Evolutionary conservation across 2,113 vertebrate species (phyloP), one percentile per base, ranked within the genome.

Genomic region (Bubo blakistoni): DNA sequence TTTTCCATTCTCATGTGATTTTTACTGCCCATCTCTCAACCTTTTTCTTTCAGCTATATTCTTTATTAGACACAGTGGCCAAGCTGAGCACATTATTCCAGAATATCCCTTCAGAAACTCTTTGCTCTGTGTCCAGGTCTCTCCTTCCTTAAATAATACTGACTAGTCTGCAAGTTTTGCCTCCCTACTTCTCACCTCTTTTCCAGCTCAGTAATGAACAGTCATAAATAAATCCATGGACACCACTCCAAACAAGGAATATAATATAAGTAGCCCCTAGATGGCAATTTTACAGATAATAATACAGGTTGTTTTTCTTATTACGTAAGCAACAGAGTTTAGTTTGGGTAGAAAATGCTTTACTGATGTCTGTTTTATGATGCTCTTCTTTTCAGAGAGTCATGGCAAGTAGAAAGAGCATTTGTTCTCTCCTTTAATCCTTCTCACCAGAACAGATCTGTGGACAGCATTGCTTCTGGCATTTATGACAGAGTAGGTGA

Each of bases 131-230:
- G 36, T 95, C 92, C 84, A 82, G 61, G 34, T 87, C 44, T 90
- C 74, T 81, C 36, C 18, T 87, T 85, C 65, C 52, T 96, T 89
- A 91, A 96, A 87, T 76, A 92, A 69, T 42, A 69, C 49, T 92
- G 81, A 63, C 27, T 65, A 57, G 34, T 61, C 52, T 85, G 73
- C 61, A 90, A 7, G 16, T 91, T 96, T 94, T 95, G 25, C 57
- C 61, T 85, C 52, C 27, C 34, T 84, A 3, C 65, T 79, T 94
- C 69, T 79, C 81, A 87, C 69, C 46, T 91, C 73, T 91, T 91
- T 80, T 84, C 73, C 73, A 57, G 73, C 73, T 92, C 44, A 76
- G 66, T 72, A 74, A 79, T n/a, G 30, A 81, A 67, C 16, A 21
- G 62, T 62, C 38, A 71, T 66, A 74, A 83, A 88, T 80, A 86